Evolutionary conservation across 2,888 invertebrate species (phyloP).

Genomic region (Zeuzera pyrina): DNA sequence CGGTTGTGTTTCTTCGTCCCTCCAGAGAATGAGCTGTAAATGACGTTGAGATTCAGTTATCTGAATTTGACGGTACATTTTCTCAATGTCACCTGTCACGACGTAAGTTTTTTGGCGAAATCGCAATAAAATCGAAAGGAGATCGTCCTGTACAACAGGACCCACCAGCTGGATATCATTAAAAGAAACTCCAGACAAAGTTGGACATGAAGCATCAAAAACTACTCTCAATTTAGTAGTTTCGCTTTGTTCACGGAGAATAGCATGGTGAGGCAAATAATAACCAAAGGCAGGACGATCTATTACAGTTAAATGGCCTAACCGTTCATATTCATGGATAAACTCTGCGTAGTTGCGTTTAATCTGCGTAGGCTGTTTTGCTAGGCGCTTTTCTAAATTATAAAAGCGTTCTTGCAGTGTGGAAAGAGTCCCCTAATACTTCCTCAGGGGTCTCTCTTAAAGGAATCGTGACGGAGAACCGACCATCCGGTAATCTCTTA

Average conservation of each 20-base stretch:
- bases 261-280: constrained; percentile 10
- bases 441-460: no score
- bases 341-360: constrained; percentile 2
- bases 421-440: no score
- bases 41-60: constrained; percentile 7
- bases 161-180: constrained; percentile 11
- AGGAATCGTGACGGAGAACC: no score
- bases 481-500: no score
- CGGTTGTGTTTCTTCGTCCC: background rate
- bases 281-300: background rate
- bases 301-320: constrained; percentile 2
- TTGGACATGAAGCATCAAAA: no score
- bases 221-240: constrained; percentile 12
- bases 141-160: constrained; percentile 10
- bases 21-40: constrained; percentile 10
- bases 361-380: no score
- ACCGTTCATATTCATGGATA: constrained; percentile 4
- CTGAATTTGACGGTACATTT: constrained; percentile 7
- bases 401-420: no score
- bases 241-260: constrained; percentile 6
- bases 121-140: constrained; percentile 9
- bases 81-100: constrained; percentile 9
- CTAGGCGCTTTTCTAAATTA: no score
- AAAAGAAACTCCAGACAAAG: constrained; percentile 5
- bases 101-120: constrained; percentile 9